A percentile compares a stretch with the other conserved stretches of the same genome.
Evolutionary conservation across 2,113 vertebrate genomes (phyloP).

Genomic region (Daphoenositta chrysoptera): DNA sequence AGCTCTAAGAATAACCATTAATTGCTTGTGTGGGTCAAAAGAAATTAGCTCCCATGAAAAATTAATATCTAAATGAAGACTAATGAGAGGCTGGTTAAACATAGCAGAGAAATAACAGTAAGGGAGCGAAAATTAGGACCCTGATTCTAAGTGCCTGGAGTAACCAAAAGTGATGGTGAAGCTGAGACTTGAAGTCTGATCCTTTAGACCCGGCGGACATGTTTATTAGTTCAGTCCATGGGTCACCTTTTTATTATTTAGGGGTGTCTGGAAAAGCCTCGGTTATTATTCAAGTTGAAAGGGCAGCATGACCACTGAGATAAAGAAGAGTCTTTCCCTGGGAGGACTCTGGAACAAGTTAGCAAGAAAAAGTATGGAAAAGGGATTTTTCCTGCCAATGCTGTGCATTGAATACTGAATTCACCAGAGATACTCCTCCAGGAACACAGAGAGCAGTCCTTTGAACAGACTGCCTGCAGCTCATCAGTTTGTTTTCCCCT

Average conservation of each 20-base stretch:
- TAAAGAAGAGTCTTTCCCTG: neutral
- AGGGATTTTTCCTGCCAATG: neutral
- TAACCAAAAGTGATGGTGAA: neutral
- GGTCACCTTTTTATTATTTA: neutral
- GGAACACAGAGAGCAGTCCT: neutral
- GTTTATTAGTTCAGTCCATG: neutral
- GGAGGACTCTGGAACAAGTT: neutral
- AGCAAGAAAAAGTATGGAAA: neutral
- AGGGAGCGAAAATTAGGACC: neutral
- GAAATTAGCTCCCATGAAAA: slow-evolving; percentile 22
- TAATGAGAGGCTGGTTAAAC: slow-evolving; percentile 17
- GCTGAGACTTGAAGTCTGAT: neutral
- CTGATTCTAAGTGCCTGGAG: neutral
- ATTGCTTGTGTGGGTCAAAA: slow-evolving; percentile 21
- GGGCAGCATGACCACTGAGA: neutral
- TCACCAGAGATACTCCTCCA: neutral
- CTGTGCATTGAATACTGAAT: neutral
- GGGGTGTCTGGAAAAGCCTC: neutral
- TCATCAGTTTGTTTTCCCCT: neutral
- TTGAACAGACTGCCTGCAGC: neutral
- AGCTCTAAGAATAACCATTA: slow-evolving; percentile 41
- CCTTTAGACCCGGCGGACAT: neutral
- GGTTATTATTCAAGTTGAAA: neutral
- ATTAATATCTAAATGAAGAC: neutral
- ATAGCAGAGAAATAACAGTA: neutral